These are phyloP conservation scores for Ichneumoninae sp. DNA, from an alignment of 2,888 invertebrate genomes.

Conservation along the genomic window DNA sequence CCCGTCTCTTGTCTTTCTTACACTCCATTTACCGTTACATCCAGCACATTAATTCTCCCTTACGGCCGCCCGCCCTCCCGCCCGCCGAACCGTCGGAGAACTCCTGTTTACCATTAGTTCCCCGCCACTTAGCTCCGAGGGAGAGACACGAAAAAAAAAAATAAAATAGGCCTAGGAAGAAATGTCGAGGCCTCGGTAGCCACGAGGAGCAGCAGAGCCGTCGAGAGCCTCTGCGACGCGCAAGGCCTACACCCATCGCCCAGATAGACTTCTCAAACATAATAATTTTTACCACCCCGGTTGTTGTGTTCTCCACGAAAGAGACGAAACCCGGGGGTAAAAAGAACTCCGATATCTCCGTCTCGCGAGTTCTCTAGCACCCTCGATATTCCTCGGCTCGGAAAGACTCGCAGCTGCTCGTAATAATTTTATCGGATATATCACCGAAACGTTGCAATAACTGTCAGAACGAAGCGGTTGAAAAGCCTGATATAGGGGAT, in stretches of 20 bases:
- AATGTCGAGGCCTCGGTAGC: conserved; percentile 36
- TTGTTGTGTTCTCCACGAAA: conserved; percentile 39
- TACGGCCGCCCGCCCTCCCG: conserved; percentile 64
- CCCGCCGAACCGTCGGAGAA: conserved; percentile 64
- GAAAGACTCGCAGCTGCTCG: conserved; percentile 77
- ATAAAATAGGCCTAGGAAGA: conserved; percentile 57
- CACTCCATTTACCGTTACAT: conserved; percentile 81
- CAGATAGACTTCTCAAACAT: conserved; percentile 60
- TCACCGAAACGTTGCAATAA: conserved; percentile 78
- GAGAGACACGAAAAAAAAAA: conserved; percentile 68
- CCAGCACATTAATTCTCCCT: conserved; percentile 80
- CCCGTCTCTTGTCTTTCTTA: conserved; percentile 77
- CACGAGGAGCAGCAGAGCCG: conserved; percentile 21
- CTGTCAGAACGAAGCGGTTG: conserved; percentile 76
- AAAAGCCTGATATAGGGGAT: conserved; percentile 78
- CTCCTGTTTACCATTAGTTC: conserved; percentile 81
- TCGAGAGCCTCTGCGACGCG: neutral
- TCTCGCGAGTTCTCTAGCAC: conserved; percentile 1
- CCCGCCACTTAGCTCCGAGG: conserved; percentile 75
- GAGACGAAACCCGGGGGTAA: conserved; percentile 13
- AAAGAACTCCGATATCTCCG: conserved; percentile 4
- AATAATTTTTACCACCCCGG: conserved; percentile 61
- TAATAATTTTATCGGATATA: conserved; percentile 80
- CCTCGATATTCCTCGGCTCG: conserved; percentile 31
- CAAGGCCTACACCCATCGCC: conserved; percentile 29